A percentile compares a stretch with the other conserved stretches of the same genome.
These are phyloP conservation scores for Clivina fossor DNA, from an alignment of 2,888 invertebrate species.

Conservation along the genomic window DNA sequence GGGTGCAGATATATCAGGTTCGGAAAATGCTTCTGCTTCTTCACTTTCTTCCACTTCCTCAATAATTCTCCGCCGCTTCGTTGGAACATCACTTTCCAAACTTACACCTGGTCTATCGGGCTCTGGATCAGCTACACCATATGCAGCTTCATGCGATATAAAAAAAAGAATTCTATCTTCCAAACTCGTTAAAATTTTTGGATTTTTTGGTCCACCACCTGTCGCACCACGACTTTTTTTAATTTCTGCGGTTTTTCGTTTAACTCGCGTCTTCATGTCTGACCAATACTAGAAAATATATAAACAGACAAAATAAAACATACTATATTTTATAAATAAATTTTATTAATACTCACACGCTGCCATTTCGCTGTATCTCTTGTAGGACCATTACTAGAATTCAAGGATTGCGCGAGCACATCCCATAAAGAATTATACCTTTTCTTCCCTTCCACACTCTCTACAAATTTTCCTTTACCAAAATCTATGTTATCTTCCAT, in stretches of 20 bases:
- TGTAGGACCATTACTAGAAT: neutral
- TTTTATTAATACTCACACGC: slow-evolving; percentile 12
- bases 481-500: slow-evolving; percentile 14
- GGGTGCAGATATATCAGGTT: slow-evolving; percentile 1
- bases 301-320: too few relatives aligned
- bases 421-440: slow-evolving; percentile 9
- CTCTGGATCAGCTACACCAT: slow-evolving; percentile 11
- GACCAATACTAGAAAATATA: slow-evolving; percentile 13
- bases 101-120: neutral
- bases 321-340: too few relatives aligned
- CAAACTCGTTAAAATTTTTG: neutral
- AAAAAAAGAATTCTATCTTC: slow-evolving; percentile 13
- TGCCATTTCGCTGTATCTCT: slow-evolving; percentile 5
- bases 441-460: slow-evolving; percentile 11
- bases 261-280: slow-evolving; percentile 11
- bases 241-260: slow-evolving; percentile 13
- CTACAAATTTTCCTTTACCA: slow-evolving; percentile 19
- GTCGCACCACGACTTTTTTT: slow-evolving; percentile 6
- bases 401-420: neutral
- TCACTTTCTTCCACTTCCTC: neutral
- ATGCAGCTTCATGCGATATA: slow-evolving; percentile 13
- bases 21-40: neutral
- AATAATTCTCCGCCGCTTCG: neutral
- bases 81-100: slow-evolving; percentile 8
- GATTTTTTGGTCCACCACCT: slow-evolving; percentile 4